These are phyloP conservation scores for Paramormyrops hopkinsi DNA, from an alignment of 2,797 vertebrate genomes.

Conservation along the genomic window DNA sequence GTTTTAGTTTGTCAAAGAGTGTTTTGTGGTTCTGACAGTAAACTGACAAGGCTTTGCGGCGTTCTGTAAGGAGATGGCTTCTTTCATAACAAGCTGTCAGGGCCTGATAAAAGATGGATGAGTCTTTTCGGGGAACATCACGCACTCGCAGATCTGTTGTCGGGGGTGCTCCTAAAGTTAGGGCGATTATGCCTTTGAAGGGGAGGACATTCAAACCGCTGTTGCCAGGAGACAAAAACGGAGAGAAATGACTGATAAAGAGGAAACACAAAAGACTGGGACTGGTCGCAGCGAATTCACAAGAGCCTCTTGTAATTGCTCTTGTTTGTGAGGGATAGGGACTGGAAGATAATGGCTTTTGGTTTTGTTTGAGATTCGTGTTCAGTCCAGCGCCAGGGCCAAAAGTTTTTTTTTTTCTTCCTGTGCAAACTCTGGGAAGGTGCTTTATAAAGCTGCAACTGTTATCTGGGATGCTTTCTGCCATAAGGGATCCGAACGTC, in stretches of 20 bases:
- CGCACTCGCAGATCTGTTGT: slow-evolving; percentile 53
- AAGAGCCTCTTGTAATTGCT: slow-evolving; percentile 53
- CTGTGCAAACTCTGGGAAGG: not conserved
- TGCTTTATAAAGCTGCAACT: not conserved
- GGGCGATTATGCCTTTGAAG: slow-evolving; percentile 59
- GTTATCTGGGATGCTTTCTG: not conserved
- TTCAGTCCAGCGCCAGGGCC: not conserved
- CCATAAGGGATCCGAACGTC: not conserved
- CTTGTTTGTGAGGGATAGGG: slow-evolving; percentile 41
- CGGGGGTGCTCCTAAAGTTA: slow-evolving; percentile 60
- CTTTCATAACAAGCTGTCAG: not conserved
- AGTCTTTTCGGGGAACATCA: slow-evolving; percentile 46
- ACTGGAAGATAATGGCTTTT: slow-evolving; percentile 25
- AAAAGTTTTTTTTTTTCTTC: not conserved
- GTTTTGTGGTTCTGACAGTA: not conserved
- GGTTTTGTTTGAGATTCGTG: slow-evolving; percentile 27
- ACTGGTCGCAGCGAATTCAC: slow-evolving; percentile 34
- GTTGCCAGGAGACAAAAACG: slow-evolving; percentile 67
- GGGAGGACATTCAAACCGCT: slow-evolving; percentile 60
- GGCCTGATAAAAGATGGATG: not conserved
- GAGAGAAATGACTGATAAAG: slow-evolving; percentile 51
- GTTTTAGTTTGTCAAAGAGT: not conserved
- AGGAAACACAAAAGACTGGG: slow-evolving; percentile 50
- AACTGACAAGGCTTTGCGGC: not conserved
- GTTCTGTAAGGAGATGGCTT: not conserved